These are phyloP conservation scores for Leptopilina clavipes DNA, from an alignment of 1,140 invertebrate species.

Conservation along the genomic window DNA sequence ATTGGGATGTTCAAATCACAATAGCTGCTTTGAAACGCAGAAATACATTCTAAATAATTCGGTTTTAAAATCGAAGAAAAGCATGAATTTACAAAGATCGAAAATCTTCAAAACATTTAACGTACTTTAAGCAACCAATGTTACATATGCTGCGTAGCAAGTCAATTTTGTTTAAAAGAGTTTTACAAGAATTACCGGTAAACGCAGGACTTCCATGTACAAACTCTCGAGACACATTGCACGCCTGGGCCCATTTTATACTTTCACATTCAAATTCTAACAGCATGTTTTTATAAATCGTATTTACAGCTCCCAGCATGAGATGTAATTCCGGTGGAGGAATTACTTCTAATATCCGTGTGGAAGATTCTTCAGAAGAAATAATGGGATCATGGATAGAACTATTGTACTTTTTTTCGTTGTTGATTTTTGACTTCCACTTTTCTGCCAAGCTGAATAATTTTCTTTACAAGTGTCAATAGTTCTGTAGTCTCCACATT, in stretches of 20 bases:
- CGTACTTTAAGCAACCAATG: too few species aligned
- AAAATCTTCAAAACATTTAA: too few species aligned
- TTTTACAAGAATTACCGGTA: slow-evolving; percentile 2
- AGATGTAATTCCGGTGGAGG: not conserved
- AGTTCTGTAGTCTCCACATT: slow-evolving; percentile 2
- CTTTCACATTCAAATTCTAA: not conserved
- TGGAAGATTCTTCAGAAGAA: not conserved
- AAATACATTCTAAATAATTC: not conserved
- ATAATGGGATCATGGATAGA: not conserved
- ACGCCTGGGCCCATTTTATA: not conserved
- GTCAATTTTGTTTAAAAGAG: not conserved
- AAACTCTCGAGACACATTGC: not conserved
- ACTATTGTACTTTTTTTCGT: not conserved
- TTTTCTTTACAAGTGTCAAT: not conserved
- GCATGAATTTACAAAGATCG: not conserved
- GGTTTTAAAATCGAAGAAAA: not conserved
- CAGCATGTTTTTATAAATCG: not conserved
- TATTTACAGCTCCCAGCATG: not conserved
- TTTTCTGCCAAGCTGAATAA: not conserved
- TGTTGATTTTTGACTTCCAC: slow-evolving; percentile 3
- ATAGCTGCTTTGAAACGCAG: not conserved
- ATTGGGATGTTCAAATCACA: not conserved
- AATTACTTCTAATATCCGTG: not conserved
- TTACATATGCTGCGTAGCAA: not conserved
- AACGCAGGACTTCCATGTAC: not conserved